Evolutionary conservation across 2,113 vertebrate genomes (phyloP).

Genomic region (Pachyramphus minor): DNA sequence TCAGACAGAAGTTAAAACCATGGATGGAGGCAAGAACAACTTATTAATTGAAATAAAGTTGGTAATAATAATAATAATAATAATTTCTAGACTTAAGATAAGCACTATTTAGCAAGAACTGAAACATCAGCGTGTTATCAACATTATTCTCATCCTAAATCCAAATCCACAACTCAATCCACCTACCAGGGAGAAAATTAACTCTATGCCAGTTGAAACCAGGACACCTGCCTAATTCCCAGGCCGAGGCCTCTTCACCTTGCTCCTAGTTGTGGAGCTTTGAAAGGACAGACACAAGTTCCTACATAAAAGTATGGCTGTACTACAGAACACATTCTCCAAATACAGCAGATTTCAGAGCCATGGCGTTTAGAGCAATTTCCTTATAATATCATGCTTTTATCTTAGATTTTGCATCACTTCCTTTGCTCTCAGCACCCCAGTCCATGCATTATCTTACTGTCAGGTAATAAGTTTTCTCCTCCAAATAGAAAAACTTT

Average conservation of each 20-base stretch:
- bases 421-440: not conserved
- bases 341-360: not conserved
- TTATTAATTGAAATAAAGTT: not conserved
- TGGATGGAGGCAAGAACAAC: not conserved
- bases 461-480: not conserved
- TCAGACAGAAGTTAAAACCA: not conserved
- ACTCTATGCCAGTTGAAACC: not conserved
- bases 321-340: not conserved
- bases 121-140: not conserved
- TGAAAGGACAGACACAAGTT: not conserved
- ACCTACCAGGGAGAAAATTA: not conserved
- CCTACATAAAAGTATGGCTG: fast-evolving
- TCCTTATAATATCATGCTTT: not conserved
- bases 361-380: not conserved
- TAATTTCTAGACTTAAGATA: not conserved
- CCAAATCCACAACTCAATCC: not conserved
- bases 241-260: not conserved
- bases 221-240: not conserved
- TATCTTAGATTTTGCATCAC: not conserved
- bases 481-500: not conserved
- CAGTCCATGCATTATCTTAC: not conserved
- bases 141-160: not conserved
- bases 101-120: not conserved
- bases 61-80: too few relatives aligned
- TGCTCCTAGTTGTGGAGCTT: not conserved